A percentile compares a stretch with the other conserved stretches of the same genome.
phyloP scores from a whole-genome alignment of 2,797 vertebrate genomes.

The Eulemur rubriventer region DNA sequence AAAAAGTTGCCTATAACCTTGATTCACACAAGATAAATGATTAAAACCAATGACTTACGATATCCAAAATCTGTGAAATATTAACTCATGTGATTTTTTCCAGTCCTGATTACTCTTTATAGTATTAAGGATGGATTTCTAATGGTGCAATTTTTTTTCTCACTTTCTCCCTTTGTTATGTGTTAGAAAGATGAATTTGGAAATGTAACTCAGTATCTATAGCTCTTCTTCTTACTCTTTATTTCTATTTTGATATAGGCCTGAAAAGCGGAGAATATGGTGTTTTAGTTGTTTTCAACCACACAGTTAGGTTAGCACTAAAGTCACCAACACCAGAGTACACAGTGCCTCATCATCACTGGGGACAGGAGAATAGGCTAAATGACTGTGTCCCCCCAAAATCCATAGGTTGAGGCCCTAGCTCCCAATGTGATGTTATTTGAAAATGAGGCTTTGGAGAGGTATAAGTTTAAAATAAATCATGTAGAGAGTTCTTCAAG shows the following conservation, averaged over 20 bases:
- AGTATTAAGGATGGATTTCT: not conserved
- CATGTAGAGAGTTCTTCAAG: not conserved
- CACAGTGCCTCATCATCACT: not conserved
- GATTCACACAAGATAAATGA: not conserved
- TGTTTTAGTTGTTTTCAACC: not conserved
- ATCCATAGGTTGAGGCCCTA: not conserved
- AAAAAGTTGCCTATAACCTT: not conserved
- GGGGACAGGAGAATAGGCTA: not conserved
- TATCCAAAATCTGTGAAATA: not conserved
- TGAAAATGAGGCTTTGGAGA: not conserved
- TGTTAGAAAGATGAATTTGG: not conserved
- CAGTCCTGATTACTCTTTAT: not conserved
- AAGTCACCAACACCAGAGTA: accelerated
- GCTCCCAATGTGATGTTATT: not conserved
- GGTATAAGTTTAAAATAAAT: not conserved
- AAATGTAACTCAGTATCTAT: not conserved
- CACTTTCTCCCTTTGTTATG: not conserved
- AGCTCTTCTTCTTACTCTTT: not conserved
- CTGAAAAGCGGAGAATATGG: accelerated
- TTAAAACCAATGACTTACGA: not conserved
- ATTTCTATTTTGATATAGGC: not conserved
- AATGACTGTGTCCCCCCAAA: not conserved
- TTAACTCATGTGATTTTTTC: not conserved
- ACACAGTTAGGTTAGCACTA: not conserved
- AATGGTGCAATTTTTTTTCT: not conserved